Evolutionary conservation across 2,888 invertebrate genomes (phyloP).

Genomic region (Allacma fusca): DNA sequence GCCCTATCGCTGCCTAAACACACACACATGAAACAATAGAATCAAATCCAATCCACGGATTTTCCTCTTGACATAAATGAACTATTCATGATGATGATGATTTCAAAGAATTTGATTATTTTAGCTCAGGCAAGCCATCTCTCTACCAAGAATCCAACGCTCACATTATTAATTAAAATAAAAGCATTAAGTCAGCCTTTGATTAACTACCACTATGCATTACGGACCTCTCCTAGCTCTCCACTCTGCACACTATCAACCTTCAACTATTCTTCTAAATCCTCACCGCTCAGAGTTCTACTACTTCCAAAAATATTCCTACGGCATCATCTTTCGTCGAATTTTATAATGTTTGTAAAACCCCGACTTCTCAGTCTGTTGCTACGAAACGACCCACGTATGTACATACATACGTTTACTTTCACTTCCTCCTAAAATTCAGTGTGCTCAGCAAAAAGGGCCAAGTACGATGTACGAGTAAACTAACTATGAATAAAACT

Average conservation of each 20-base stretch:
- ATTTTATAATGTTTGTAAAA: too few relatives aligned
- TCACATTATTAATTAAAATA: constrained; percentile 7
- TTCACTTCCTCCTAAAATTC: too few relatives aligned
- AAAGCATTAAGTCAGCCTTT: constrained; percentile 9
- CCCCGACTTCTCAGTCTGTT: too few relatives aligned
- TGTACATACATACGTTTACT: too few relatives aligned
- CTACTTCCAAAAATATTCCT: too few relatives aligned
- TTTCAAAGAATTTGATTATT: constrained; percentile 16
- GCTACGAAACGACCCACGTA: too few relatives aligned
- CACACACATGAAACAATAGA: neutral
- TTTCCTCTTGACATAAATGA: constrained; percentile 4
- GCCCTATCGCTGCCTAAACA: too few relatives aligned
- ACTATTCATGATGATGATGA: constrained; percentile 3
- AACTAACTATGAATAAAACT: too few relatives aligned
- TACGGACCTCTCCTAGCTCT: neutral
- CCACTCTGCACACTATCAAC: neutral
- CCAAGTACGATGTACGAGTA: too few relatives aligned
- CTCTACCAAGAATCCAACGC: neutral
- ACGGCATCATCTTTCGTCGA: too few relatives aligned
- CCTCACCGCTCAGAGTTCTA: too few relatives aligned
- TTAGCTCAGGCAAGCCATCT: constrained; percentile 5
- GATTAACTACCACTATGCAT: neutral
- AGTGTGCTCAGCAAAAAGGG: too few relatives aligned
- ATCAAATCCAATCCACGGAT: constrained; percentile 2
- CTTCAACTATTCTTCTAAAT: neutral